Conservation (phyloP, 1,140 invertebrate species). For the Anadara kagoshimensis region DNA sequence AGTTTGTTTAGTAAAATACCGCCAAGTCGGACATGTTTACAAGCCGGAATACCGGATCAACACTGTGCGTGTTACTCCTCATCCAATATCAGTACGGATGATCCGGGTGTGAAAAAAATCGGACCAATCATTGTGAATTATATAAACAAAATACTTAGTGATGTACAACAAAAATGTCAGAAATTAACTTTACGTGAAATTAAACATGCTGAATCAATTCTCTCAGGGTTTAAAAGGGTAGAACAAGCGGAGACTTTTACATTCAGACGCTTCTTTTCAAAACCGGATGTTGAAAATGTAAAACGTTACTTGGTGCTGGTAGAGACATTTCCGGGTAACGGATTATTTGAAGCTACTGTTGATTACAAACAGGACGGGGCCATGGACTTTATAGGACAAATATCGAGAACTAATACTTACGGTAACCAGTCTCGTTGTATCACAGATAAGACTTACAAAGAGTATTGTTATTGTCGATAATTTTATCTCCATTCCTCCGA, state of each 20-base stretch:
- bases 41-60: slow-evolving; percentile 71
- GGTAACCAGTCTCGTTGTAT: slow-evolving; percentile 36
- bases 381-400: slow-evolving; percentile 11
- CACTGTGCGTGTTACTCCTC: slow-evolving; percentile 73
- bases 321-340: slow-evolving; percentile 30
- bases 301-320: slow-evolving; percentile 32
- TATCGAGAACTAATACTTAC: slow-evolving; percentile 25
- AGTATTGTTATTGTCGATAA: slow-evolving; percentile 59
- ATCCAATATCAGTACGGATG: slow-evolving; percentile 15
- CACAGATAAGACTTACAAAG: slow-evolving; percentile 47
- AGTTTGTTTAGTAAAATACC: slow-evolving; percentile 73
- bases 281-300: slow-evolving; percentile 54
- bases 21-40: slow-evolving; percentile 68
- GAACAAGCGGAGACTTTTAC: slow-evolving; percentile 35
- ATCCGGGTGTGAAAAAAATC: slow-evolving; percentile 17
- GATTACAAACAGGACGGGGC: neutral
- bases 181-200: slow-evolving; percentile 30
- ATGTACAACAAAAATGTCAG: slow-evolving; percentile 46
- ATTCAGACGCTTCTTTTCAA: slow-evolving; percentile 48
- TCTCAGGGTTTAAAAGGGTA: slow-evolving; percentile 26
- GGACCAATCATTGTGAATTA: slow-evolving; percentile 43
- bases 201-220: slow-evolving; percentile 25
- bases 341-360: slow-evolving; percentile 33
- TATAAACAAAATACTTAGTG: slow-evolving; percentile 45
- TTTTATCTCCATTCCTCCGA: too few relatives aligned